Conservation (phyloP, 2,797 vertebrate species). For the Urocyon cinereoargenteus region DNA sequence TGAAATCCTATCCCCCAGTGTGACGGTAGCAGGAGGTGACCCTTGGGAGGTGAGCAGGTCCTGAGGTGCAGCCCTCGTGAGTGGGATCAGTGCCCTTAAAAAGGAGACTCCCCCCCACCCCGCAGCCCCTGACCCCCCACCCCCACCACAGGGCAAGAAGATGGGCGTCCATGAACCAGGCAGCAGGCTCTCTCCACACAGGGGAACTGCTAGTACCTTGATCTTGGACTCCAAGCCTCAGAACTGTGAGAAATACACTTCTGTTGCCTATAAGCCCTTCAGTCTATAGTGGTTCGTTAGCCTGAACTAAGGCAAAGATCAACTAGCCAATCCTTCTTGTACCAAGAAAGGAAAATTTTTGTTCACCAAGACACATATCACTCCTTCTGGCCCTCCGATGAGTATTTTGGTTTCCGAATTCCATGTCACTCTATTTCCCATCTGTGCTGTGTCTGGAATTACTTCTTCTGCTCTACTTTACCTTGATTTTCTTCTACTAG, state of each 20-base stretch:
- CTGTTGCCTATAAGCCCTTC: background rate
- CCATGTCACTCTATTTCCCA: background rate
- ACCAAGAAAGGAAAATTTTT: background rate
- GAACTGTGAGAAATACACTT: background rate
- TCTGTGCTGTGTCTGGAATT: background rate
- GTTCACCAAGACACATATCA: background rate
- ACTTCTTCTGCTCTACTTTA: background rate
- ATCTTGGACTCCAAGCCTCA: background rate
- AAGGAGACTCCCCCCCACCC: background rate
- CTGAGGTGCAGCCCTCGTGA: too few species aligned
- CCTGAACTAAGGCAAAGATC: background rate
- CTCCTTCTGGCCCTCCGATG: background rate
- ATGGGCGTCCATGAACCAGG: background rate
- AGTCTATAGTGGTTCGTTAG: background rate
- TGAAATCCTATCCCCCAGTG: background rate
- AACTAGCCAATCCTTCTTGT: background rate
- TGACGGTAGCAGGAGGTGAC: background rate
- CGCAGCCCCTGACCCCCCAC: rapidly evolving
- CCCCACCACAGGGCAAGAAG: background rate
- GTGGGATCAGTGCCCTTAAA: too few species aligned
- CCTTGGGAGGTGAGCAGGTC: background rate
- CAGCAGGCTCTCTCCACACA: background rate
- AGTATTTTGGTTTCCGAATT: background rate
- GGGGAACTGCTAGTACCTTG: background rate
- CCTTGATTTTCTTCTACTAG: background rate